Evolutionary conservation across 1,140 invertebrate genomes (phyloP).

Genomic region (Pectinophora gossypiella): DNA sequence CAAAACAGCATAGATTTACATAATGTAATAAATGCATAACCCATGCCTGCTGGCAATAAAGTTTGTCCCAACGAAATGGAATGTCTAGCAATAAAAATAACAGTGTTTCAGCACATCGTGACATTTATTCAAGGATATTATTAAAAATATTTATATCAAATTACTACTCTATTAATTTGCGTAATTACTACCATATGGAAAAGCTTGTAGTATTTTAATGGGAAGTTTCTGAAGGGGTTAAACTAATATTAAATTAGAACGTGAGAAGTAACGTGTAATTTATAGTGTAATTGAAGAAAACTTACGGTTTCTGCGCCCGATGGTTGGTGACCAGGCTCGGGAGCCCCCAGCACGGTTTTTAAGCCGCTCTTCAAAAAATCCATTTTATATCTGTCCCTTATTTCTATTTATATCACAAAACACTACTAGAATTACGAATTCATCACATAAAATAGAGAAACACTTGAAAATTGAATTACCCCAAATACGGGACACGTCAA

Average conservation of each 20-base stretch:
- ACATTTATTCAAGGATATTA: background rate
- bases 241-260: no score
- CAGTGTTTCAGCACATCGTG: background rate
- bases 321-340: conserved; percentile 83
- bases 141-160: background rate
- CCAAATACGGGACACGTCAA: conserved; percentile 41
- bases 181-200: background rate
- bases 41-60: no score
- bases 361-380: conserved; percentile 91
- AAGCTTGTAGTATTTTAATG: no score
- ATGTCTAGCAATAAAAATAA: background rate
- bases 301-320: conserved; percentile 91
- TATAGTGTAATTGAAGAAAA: conserved; percentile 18
- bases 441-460: conserved; percentile 18
- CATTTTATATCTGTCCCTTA: conserved; percentile 73
- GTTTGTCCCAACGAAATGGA: no score
- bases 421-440: conserved; percentile 11
- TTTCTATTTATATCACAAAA: conserved; percentile 12
- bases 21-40: no score
- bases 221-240: no score
- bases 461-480: conserved; percentile 18
- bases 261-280: background rate
- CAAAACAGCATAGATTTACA: no score
- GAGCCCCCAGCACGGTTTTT: conserved; percentile 91
- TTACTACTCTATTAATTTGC: background rate